Evolutionary conservation across 2,113 vertebrate genomes (phyloP).

Genomic region (Brachyhypopomus gauderio): DNA sequence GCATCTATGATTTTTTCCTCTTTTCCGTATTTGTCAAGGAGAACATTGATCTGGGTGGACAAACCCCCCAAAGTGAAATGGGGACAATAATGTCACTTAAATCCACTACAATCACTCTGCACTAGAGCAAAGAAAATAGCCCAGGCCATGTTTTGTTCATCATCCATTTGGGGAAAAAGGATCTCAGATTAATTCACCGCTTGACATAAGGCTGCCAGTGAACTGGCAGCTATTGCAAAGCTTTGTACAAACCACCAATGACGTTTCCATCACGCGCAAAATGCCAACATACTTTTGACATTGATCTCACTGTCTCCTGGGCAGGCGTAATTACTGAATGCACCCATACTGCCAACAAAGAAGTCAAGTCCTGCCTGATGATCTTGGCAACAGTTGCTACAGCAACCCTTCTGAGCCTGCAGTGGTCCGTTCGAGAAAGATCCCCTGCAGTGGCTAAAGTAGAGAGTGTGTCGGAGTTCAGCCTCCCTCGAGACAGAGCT

Average conservation of each 20-base stretch:
- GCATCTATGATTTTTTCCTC: neutral
- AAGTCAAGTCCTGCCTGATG: conserved; percentile 25
- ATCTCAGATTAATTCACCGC: neutral
- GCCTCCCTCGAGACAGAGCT: conserved; percentile 22
- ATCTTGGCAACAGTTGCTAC: conserved; percentile 57
- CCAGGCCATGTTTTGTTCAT: neutral
- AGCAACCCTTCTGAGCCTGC: conserved; percentile 46
- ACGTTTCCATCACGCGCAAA: conserved; percentile 9
- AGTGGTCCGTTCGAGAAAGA: conserved; percentile 20
- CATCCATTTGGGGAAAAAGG: neutral
- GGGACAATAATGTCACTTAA: neutral
- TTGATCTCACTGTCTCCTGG: conserved; percentile 40
- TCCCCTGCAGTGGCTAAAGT: conserved; percentile 26
- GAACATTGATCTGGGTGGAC: too few species aligned
- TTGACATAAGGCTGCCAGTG: neutral
- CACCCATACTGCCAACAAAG: conserved; percentile 25
- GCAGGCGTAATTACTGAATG: conserved; percentile 39
- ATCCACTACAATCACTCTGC: neutral
- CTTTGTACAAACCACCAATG: neutral
- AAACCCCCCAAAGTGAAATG: neutral
- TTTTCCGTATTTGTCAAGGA: neutral
- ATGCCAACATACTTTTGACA: conserved; percentile 44
- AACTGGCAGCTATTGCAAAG: conserved; percentile 5
- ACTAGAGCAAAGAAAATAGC: neutral
- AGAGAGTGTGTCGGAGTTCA: conserved; percentile 8